Evolutionary conservation across 2,113 vertebrate species (phyloP), one percentile per base, ranked within the genome.

Genomic region (Heterotilapia buettikoferi): DNA sequence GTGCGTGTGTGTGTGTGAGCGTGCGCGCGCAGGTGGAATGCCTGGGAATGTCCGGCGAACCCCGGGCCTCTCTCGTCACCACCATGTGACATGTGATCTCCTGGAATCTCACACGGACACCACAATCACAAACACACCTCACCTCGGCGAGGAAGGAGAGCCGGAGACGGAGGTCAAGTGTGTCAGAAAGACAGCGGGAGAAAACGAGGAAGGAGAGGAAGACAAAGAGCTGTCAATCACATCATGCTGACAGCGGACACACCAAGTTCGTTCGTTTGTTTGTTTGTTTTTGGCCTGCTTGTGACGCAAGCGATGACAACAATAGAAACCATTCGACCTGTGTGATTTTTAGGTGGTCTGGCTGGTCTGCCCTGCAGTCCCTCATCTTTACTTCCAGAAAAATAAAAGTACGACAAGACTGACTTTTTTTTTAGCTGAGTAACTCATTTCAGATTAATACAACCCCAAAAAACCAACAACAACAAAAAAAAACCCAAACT

Each of bases 71-170:
- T 83, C 85, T 94, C 86, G 86, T 94, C 95, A 95, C 94, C 87
- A 89, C 85, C 91, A 5, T 94, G 94, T 91, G 94, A 96, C 95
- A 96, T 95, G 94, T 95, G 95, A 95, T 93, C 95, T 93, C 90
- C 92, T 93, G 95, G 96, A 95, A 96, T 96, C 93, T 96, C 96
- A 94, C 96, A 96, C 85, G 73, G 88, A 88, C 92, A 91, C 90
- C 86, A 93, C 94, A 94, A 95, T 95, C 94, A 94, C 93, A 96
- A 94, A 95, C 92, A 84, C 93, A 78, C 89, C 94, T 96, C 94
- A 92, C 87, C 90, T 93, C 91, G 19, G 86, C 71, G 83, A 91
- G 90, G 93, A 89, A 90, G 89, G 93, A 87, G 78, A 87, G 86
- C 63, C 61, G 40, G 43, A 84, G 88, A 26, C 24, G 61, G 59